Conservation (phyloP, 2,888 invertebrate genomes). For the Cremastinae sp. region DNA sequence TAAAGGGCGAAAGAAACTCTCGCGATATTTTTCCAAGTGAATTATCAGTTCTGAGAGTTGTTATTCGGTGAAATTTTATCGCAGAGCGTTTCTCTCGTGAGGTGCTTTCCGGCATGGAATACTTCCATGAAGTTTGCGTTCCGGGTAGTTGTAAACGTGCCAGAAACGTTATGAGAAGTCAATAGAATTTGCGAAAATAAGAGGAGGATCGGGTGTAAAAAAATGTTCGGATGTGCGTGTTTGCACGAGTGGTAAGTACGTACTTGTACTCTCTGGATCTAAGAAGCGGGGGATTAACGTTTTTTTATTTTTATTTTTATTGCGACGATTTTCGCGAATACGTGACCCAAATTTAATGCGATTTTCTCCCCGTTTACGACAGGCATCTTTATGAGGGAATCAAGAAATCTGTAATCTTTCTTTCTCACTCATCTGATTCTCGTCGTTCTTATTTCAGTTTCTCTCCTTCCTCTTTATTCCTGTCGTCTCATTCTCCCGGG, state of each 20-base stretch:
- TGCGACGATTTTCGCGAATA: constrained; percentile 33
- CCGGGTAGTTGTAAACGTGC: constrained; percentile 31
- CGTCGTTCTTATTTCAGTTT: constrained; percentile 1
- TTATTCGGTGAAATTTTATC: too few relatives aligned
- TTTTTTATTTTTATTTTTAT: constrained; percentile 47
- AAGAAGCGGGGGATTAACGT: constrained; percentile 8
- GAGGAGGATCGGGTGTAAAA: background rate
- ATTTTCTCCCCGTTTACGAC: constrained; percentile 46
- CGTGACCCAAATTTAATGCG: constrained; percentile 42
- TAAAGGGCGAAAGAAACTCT: background rate
- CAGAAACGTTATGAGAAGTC: background rate
- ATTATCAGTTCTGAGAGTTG: background rate
- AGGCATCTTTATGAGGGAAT: constrained; percentile 46
- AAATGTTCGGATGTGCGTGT: background rate
- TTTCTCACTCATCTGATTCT: constrained; percentile 7
- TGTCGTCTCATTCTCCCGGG: background rate
- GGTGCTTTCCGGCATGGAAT: constrained; percentile 20
- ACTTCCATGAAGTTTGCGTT: constrained; percentile 54
- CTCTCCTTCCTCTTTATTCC: constrained; percentile 7
- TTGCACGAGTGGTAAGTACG: constrained; percentile 2
- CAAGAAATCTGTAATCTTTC: constrained; percentile 34
- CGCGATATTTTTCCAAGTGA: background rate
- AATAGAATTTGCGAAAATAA: constrained; percentile 20
- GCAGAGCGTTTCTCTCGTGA: constrained; percentile 5
- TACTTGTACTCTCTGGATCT: constrained; percentile 20